phyloP scores from a whole-genome alignment of 2,113 vertebrate species.

The Gobius niger region DNA sequence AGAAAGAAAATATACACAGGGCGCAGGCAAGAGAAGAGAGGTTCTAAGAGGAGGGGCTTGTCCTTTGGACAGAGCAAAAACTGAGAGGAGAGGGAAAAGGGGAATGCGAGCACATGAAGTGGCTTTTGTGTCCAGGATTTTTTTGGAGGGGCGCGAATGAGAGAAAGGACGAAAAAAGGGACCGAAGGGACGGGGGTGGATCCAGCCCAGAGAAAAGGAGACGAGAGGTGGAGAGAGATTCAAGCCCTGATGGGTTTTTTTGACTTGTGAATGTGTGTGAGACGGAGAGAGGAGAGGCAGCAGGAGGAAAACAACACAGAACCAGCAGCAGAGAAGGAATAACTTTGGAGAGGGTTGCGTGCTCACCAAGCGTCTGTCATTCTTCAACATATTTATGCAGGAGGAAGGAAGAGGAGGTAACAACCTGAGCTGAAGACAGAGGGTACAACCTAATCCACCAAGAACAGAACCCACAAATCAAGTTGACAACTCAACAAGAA shows the following conservation, averaged over 20 bases:
- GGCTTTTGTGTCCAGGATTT: slow-evolving; percentile 68
- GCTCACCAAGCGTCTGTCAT: slow-evolving; percentile 37
- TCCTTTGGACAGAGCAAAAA: slow-evolving; percentile 10
- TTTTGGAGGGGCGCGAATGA: slow-evolving; percentile 54
- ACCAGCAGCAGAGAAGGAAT: neutral
- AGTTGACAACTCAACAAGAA: neutral
- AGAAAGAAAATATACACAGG: slow-evolving; percentile 47
- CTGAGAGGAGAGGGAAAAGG: slow-evolving; percentile 33
- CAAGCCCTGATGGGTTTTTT: slow-evolving; percentile 55
- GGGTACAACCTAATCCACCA: slow-evolving; percentile 24
- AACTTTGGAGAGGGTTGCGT: neutral
- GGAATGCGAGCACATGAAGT: slow-evolving; percentile 48
- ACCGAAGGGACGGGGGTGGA: slow-evolving; percentile 14
- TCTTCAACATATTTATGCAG: slow-evolving; percentile 45
- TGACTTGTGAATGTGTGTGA: slow-evolving; percentile 59
- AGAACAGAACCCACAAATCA: slow-evolving; percentile 32
- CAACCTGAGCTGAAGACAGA: slow-evolving; percentile 28
- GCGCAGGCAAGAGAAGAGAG: slow-evolving; percentile 27
- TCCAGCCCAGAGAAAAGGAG: slow-evolving; percentile 27
- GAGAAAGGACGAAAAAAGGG: slow-evolving; percentile 41
- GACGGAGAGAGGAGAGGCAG: slow-evolving; percentile 53
- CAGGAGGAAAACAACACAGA: slow-evolving; percentile 26
- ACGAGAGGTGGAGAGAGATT: slow-evolving; percentile 46
- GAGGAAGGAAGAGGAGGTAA: slow-evolving; percentile 57
- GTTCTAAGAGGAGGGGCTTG: slow-evolving; percentile 22